Percentiles rank a stretch among this genome's conserved stretches.
Evolutionary conservation across 2,888 invertebrate genomes (phyloP).

Genomic region (Automeris io): DNA sequence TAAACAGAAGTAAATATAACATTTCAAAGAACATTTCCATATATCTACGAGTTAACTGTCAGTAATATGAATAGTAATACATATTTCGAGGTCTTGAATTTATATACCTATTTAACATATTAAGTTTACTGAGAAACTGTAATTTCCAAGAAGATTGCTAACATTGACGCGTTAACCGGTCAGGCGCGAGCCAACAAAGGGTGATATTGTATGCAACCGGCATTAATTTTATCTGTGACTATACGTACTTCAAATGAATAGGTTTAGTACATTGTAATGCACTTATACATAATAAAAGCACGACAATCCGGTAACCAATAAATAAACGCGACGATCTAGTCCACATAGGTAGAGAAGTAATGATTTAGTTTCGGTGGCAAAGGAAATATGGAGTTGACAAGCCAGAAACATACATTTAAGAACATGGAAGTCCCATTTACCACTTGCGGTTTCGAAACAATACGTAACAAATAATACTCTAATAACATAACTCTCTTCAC

Average conservation of each 20-base stretch:
- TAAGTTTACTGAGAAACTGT: slow-evolving; percentile 15
- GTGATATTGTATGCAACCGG: slow-evolving; percentile 51
- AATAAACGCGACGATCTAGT: too few species aligned
- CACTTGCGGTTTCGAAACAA: too few species aligned
- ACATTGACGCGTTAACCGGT: slow-evolving; percentile 28
- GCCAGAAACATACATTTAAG: too few species aligned
- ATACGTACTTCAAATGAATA: slow-evolving; percentile 53
- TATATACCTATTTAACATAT: background rate
- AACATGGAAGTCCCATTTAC: too few species aligned
- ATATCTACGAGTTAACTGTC: background rate
- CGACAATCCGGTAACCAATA: too few species aligned
- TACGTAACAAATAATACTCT: too few species aligned
- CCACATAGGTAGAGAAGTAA: too few species aligned
- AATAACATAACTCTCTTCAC: too few species aligned
- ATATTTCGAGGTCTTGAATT: background rate
- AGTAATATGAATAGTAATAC: background rate
- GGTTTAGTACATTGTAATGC: slow-evolving; percentile 41
- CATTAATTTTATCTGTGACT: slow-evolving; percentile 61
- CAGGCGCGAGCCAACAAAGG: slow-evolving; percentile 45
- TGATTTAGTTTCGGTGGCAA: too few species aligned
- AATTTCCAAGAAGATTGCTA: slow-evolving; percentile 27
- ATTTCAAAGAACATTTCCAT: background rate
- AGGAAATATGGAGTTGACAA: too few species aligned
- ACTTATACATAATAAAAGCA: slow-evolving; percentile 30
- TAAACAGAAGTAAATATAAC: background rate